Base-by-base conservation (phyloP, 1,140 invertebrate genomes). In the Pseudomyrmex sp. region DNA sequence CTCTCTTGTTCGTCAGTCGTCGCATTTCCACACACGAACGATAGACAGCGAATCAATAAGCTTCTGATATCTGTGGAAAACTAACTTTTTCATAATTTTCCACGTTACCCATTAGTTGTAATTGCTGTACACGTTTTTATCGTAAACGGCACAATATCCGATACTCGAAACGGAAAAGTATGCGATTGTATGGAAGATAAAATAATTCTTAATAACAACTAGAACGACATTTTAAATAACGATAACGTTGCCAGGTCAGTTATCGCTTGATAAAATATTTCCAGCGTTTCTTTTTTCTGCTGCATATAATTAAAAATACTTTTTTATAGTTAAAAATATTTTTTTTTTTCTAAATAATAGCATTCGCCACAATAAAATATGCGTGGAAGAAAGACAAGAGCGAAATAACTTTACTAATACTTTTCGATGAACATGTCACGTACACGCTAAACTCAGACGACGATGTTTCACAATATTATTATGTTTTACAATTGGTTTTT, bases 221-320 rank as follows among this genome's bases (percentile, higher is more conserved):
- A 5, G 5, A 80, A 82, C 50, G 50, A 58, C 26, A 48, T 46
- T 44, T 63, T 56, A 10, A 48, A 12, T 50, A 13, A 26, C 50
- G 66, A 84, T 83, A 82, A 82, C 79, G 26, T 46, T 44, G 26
- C 50, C 26, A 46, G 46, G 12, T 82, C 48, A 62, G 20, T 61
- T 82, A 52, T 76, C n/a, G 23, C 48, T 50, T 12, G 26, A 1
- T 61, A 74, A 61, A 63, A 20, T 44, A 13, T 54, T 63, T 63
- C 56, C 50, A 23, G 48, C 20, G 35, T 59, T 63, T 63, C 48
- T 63, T 13, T 48, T 7, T 52, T 50, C 12, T 15, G 3, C 3
- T 7, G 12, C 7, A 15, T 68, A 18, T 20, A 76, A 65, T 61
- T 18, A 13, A 12, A n/a, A 62, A 50, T 13, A 62, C 0, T 62